phyloP scores from a whole-genome alignment of 1,140 invertebrate species.

The Cephus cinctus region DNA sequence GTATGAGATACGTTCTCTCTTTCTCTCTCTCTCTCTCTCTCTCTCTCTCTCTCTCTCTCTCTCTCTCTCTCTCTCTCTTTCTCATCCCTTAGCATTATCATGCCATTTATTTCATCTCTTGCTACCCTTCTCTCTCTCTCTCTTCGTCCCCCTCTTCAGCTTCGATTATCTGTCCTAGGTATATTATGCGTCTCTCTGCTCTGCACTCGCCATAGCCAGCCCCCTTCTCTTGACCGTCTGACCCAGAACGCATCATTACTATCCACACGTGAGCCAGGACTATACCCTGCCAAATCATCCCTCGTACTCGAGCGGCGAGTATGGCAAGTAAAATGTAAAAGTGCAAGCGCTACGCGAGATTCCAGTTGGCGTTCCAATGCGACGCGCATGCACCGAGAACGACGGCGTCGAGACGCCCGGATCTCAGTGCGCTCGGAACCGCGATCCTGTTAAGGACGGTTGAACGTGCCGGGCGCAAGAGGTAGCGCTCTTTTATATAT shows the following conservation, averaged over 20 bases:
- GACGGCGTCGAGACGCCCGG: slow-evolving; percentile 35
- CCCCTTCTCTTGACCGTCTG: too few species aligned
- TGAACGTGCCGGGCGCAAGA: not conserved
- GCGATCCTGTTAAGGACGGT: slow-evolving; percentile 30
- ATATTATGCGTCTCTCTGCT: not conserved
- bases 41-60: not conserved
- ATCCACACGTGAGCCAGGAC: not conserved
- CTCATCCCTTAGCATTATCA: not conserved
- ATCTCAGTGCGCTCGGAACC: slow-evolving; percentile 47
- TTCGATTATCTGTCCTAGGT: not conserved
- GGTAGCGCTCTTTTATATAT: not conserved
- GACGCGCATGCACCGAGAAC: slow-evolving; percentile 32
- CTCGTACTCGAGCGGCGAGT: not conserved
- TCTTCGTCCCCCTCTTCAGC: not conserved
- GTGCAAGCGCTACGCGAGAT: not conserved
- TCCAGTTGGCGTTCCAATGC: not conserved
- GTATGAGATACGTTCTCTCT: not conserved
- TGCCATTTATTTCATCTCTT: not conserved
- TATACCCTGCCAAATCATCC: not conserved
- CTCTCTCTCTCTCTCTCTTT: not conserved
- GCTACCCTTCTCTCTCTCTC: not conserved
- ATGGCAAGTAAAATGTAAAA: not conserved
- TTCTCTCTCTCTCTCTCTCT: not conserved
- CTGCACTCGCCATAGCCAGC: too few species aligned
- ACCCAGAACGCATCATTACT: too few species aligned